Base-by-base conservation (phyloP, 2,797 vertebrate species). In the Sebastes melanostomus region DNA sequence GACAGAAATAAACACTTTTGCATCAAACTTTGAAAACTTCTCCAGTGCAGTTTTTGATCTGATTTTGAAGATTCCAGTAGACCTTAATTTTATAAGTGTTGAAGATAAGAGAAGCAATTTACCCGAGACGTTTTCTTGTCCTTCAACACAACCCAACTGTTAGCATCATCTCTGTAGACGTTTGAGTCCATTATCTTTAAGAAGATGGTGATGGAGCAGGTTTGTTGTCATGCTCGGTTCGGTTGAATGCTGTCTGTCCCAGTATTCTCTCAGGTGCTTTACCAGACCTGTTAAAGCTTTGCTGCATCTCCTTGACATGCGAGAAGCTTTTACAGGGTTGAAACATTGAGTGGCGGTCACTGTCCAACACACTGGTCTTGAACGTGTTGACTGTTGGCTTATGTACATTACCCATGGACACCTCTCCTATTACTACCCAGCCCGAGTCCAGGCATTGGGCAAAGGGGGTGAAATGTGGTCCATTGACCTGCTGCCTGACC, bases 381-480 rank as follows among this genome's bases (percentile, higher is more conserved):
- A 56, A 66, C 0, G 5, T 20, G 3, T 16, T 12, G 8, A 67
- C 79, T 7, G 22, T 66, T 18, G 75, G 72, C n/a, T 63, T 88
- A 50, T 88, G 81, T 2, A 65, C 34, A 20, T 61, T 78, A 34
- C 60, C 75, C 2, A 86, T 1, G 22, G 83, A 88, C 9, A 84
- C 78, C 1, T 91, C 76, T 36, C 75, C 82, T 25, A 88, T 25
- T 10, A 89, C 36, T 6, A 75, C 77, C 87, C 71, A 87, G 2
- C 79, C 79, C 1, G 86, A 29, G 25, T 66, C 58, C 13, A 69
- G 46, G 3, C 32, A 10, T 25, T 81, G 72, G 14, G 22, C 59
- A 59, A 71, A 75, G 22, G 10, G 61, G 32, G 61, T n/a, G 20
- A 56, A 54, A 7, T 74, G 56, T 18, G 63, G 71, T 46, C 69